Evolutionary conservation across 2,113 vertebrate species (phyloP).

Genomic region (Bubo bubo): DNA sequence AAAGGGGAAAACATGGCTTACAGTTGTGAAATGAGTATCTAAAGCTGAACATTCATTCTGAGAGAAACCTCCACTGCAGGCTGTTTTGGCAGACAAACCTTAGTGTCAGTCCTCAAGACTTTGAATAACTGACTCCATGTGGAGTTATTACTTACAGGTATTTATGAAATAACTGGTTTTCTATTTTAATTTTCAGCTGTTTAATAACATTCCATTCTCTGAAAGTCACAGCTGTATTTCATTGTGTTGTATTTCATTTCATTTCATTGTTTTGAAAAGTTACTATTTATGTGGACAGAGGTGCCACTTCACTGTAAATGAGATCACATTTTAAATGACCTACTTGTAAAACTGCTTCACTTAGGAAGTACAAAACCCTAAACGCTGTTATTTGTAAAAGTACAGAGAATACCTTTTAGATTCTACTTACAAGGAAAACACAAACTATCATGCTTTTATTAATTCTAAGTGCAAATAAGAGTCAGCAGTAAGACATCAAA

Average conservation of each 20-base stretch:
- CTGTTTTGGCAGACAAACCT: slow-evolving; percentile 16
- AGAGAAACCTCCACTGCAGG: slow-evolving; percentile 17
- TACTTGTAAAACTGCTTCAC: slow-evolving; percentile 1
- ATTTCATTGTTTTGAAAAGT: not conserved
- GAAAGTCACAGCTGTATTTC: not conserved
- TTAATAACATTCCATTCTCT: not conserved
- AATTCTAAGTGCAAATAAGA: not conserved
- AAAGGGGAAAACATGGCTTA: not conserved
- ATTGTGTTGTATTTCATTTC: not conserved
- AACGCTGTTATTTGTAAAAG: not conserved
- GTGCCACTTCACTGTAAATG: not conserved
- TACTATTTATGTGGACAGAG: not conserved
- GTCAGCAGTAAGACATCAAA: not conserved
- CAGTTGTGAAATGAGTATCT: slow-evolving; percentile 3
- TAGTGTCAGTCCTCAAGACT: not conserved
- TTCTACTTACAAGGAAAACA: not conserved
- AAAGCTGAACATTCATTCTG: not conserved
- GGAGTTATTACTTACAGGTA: slow-evolving; percentile 20
- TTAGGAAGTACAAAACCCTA: not conserved
- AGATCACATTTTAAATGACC: slow-evolving; percentile 6
- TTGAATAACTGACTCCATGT: not conserved
- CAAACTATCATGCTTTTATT: not conserved
- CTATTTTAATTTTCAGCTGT: slow-evolving; percentile 22
- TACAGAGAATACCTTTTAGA: not conserved
- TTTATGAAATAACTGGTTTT: slow-evolving; percentile 37